Percentiles rank a stretch among this genome's conserved stretches.
Evolutionary conservation across 1,140 invertebrate species (phyloP).

Genomic region (Bombus difficillimus): DNA sequence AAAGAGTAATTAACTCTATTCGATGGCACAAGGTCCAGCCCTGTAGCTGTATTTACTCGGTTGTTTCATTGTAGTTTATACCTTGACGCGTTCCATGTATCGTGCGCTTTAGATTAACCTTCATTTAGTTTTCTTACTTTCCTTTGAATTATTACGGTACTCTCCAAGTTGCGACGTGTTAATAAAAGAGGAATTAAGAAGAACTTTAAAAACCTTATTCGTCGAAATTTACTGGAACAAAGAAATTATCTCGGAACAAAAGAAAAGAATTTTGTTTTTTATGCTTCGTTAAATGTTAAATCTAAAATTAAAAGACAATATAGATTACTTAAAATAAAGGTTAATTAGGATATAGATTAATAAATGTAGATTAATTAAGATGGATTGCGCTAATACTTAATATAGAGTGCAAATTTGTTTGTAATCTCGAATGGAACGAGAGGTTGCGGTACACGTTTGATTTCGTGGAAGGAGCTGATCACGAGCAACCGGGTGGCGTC

Average conservation of each 20-base stretch:
- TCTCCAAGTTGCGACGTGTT: background rate
- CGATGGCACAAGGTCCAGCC: slow-evolving; percentile 31
- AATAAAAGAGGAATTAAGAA: background rate
- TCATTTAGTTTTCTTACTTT: slow-evolving; percentile 9
- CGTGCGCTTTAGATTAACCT: slow-evolving; percentile 21
- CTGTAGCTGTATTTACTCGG: slow-evolving; percentile 33
- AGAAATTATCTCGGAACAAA: no score
- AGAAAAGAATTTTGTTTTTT: background rate
- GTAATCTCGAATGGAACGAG: background rate
- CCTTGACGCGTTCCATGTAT: slow-evolving; percentile 17
- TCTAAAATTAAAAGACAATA: background rate
- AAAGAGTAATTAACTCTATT: slow-evolving; percentile 55
- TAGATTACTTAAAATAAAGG: no score
- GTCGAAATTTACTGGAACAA: no score
- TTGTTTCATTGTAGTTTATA: slow-evolving; percentile 43
- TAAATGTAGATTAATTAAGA: no score
- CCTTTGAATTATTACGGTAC: background rate
- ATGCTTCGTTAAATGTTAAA: background rate
- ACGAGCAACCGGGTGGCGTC: background rate
- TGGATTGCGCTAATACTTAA: background rate
- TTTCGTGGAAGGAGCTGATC: slow-evolving; percentile 19
- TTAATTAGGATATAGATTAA: background rate
- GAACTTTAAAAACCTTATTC: background rate
- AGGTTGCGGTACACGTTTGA: background rate
- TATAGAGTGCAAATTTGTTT: no score